These are phyloP conservation scores for Bilobella aurantiaca DNA, from an alignment of 1,140 invertebrate genomes.

Conservation along the genomic window DNA sequence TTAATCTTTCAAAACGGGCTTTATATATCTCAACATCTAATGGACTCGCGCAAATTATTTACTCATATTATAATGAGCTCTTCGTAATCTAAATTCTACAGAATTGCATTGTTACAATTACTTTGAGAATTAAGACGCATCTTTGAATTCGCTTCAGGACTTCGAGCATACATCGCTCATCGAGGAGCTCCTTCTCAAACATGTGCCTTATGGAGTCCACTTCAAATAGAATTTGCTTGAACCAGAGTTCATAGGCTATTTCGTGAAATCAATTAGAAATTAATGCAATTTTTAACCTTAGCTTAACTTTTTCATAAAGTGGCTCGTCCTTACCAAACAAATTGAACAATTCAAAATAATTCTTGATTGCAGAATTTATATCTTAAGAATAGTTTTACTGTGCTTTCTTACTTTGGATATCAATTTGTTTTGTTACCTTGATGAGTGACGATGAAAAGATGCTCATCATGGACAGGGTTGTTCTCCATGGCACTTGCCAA, in stretches of 20 bases:
- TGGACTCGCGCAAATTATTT: too few relatives aligned
- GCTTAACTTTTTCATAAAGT: too few relatives aligned
- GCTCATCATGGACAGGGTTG: slow-evolving; percentile 83
- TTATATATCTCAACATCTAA: too few relatives aligned
- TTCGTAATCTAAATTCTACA: too few relatives aligned
- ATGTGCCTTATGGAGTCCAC: slow-evolving; percentile 80
- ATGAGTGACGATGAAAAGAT: slow-evolving; percentile 94
- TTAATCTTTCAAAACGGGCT: background rate
- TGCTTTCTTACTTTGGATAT: background rate
- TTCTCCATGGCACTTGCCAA: slow-evolving; percentile 63
- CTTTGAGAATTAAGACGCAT: slow-evolving; percentile 88
- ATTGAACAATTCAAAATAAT: too few relatives aligned
- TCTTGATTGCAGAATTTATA: too few relatives aligned
- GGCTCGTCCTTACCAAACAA: too few relatives aligned
- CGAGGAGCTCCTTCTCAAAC: slow-evolving; percentile 60
- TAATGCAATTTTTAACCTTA: background rate
- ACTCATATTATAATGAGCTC: too few relatives aligned
- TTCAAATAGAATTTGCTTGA: slow-evolving; percentile 97
- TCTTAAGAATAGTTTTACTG: too few relatives aligned
- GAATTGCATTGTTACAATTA: slow-evolving; percentile 39
- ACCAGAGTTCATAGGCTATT: slow-evolving; percentile 97
- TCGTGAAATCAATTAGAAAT: background rate
- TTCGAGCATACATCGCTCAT: slow-evolving; percentile 84
- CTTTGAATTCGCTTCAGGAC: slow-evolving; percentile 84
- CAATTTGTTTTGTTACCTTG: slow-evolving; percentile 59